Evolutionary conservation across 2,113 vertebrate genomes (phyloP), one percentile per base, ranked within the genome.

Genomic region (Perccottus glenii): DNA sequence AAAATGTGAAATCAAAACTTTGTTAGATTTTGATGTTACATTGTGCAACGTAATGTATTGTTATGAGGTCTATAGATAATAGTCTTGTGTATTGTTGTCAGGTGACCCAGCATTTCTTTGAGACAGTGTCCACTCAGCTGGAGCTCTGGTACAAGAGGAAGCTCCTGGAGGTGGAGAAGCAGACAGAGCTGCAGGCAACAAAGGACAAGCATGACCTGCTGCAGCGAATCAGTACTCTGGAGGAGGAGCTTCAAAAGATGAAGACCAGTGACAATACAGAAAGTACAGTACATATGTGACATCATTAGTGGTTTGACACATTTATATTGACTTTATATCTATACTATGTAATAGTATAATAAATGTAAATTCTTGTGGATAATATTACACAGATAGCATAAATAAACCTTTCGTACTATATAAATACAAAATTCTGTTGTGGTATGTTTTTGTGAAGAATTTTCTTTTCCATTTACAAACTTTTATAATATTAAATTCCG

Each of bases 91-190:
- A 19, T 12, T 19, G 10, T 61, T 53, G 6, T 42, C 60, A 88
- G 88, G 88, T 96, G 19, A 96, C 96, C 0, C 95, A 95, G 85
- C 94, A 91, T 56, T 98, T 97, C 83, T 96, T 98, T n/a, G 95
- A 96, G 83, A 94, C 94, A 0, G 94, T 98, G 36, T 94, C 95
- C 6, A 88, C 91, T 0, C 95, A 97, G 88, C 90, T 97, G 94
- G 96, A 98, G 83, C 92, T 92, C 60, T 98, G 96, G 96, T 98
- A 97, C 0, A 92, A 95, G 38, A 92, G 95, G 56, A 97, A 96
- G 89, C 91, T 96, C 11, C 88, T 91, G 50, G 94, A 96, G 85
- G 92, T 94, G 11, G 92, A 92, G 70, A 89, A 84, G 71, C 93
- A 95, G 78, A 92, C 93, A 0, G 92, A 91, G 62, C 85, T 94